Conservation (phyloP, 2,888 invertebrate species). For the Drosophila recens region DNA sequence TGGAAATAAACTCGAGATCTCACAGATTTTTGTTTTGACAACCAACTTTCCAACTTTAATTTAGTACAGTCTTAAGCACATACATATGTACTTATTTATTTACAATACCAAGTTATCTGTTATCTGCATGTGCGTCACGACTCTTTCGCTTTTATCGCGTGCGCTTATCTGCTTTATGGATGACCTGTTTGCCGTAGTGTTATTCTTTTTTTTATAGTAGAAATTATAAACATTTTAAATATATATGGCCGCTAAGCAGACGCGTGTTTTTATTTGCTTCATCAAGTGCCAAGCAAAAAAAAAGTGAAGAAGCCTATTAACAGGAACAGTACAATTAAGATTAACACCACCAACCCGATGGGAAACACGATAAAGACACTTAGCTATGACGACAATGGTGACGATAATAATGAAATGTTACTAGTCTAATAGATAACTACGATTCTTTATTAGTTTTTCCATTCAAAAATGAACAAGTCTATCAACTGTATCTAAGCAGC, state of each 20-base stretch:
- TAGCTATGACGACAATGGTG: slow-evolving; percentile 5
- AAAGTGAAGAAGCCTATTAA: slow-evolving; percentile 11
- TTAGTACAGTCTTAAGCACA: neutral
- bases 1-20: slow-evolving; percentile 85
- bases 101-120: slow-evolving; percentile 6
- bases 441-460: too few relatives aligned
- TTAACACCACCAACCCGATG: slow-evolving; percentile 18
- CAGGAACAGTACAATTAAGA: slow-evolving; percentile 11
- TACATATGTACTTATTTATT: slow-evolving; percentile 26
- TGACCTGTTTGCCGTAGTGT: slow-evolving; percentile 43
- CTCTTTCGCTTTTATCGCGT: slow-evolving; percentile 62
- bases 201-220: slow-evolving; percentile 26
- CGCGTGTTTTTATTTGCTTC: slow-evolving; percentile 57
- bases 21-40: slow-evolving; percentile 51
- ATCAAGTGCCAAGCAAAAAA: too few relatives aligned
- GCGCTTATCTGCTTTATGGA: slow-evolving; percentile 66
- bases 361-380: slow-evolving; percentile 6
- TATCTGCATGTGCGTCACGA: slow-evolving; percentile 64
- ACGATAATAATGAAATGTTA: too few relatives aligned
- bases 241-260: slow-evolving; percentile 28
- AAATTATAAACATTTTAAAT: slow-evolving; percentile 64
- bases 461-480: too few relatives aligned
- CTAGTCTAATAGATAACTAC: neutral
- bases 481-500: too few relatives aligned
- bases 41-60: slow-evolving; percentile 34